phyloP scores from a whole-genome alignment of 2,797 vertebrate species.

The Brachyrhaphis roseni region DNA sequence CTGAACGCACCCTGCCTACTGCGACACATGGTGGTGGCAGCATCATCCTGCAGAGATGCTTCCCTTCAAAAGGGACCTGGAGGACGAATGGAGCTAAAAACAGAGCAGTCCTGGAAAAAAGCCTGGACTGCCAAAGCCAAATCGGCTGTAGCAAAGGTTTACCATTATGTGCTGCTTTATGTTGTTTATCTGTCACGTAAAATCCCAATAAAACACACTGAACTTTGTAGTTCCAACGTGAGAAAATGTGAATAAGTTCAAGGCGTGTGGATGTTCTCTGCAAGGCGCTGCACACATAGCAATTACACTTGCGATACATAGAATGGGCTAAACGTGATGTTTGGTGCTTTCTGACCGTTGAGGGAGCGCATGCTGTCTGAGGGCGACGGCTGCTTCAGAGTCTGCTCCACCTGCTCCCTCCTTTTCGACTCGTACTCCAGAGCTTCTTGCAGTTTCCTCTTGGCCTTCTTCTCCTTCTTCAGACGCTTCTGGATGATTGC shows the following conservation, averaged over 20 bases:
- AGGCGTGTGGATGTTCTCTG: not conserved
- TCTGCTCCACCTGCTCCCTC: conserved; percentile 95
- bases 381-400: conserved; percentile 94
- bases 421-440: conserved; percentile 98
- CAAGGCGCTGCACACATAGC: not conserved
- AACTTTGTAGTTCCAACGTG: not conserved
- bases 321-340: not conserved
- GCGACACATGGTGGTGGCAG: not conserved
- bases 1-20: not conserved
- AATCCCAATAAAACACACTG: not conserved
- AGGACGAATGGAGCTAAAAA: not conserved
- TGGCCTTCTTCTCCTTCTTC: conserved; percentile 99
- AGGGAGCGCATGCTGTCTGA: conserved; percentile 95
- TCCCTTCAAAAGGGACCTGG: not conserved
- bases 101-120: not conserved
- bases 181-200: not conserved
- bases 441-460: conserved; percentile 99
- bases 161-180: not conserved
- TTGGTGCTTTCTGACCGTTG: conserved; percentile 88
- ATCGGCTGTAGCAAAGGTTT: not conserved
- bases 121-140: not conserved
- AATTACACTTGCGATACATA: not conserved
- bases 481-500: conserved; percentile 98
- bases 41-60: not conserved
- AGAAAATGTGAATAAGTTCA: not conserved